These are phyloP conservation scores for Echinarachnius parma DNA, from an alignment of 53 echinoderm and acorn worm genomes.

Conservation along the genomic window DNA sequence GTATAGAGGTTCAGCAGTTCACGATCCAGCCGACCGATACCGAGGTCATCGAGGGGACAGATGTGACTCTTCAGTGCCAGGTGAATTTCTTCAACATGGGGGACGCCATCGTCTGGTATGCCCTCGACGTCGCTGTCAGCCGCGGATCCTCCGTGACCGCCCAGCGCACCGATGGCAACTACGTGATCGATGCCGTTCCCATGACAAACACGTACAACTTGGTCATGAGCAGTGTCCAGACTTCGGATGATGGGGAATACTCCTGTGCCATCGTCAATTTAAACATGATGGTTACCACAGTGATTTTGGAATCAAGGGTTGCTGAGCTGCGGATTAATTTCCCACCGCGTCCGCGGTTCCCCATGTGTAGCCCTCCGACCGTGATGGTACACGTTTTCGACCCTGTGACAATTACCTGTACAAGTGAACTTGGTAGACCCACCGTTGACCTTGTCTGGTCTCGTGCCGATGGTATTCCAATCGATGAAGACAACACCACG, in stretches of 20 bases:
- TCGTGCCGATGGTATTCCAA: constrained; percentile 2
- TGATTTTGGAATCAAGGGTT: constrained; percentile 7
- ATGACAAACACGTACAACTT: neutral
- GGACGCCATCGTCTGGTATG: constrained; percentile 20
- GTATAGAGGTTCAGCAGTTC: constrained; percentile 17
- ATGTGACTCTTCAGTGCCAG: constrained; percentile 29
- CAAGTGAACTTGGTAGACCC: constrained; percentile 23
- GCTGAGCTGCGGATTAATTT: constrained; percentile 30
- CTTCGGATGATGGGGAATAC: constrained; percentile 29
- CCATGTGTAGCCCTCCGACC: constrained; percentile 6
- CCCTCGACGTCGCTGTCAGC: constrained; percentile 9
- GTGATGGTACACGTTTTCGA: constrained; percentile 9
- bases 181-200: neutral
- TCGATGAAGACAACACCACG: constrained; percentile 14
- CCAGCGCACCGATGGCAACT: constrained; percentile 15
- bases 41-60: constrained; percentile 27
- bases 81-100: neutral
- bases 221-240: constrained; percentile 25
- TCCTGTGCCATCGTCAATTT: constrained; percentile 8
- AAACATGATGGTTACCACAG: neutral
- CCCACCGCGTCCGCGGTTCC: constrained; percentile 2
- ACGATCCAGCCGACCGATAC: constrained; percentile 15
- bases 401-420: constrained; percentile 14
- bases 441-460: constrained; percentile 21
- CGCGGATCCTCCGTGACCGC: neutral